phyloP scores from a whole-genome alignment of 2,888 invertebrate species.

The Glaucopsyche alexis region DNA sequence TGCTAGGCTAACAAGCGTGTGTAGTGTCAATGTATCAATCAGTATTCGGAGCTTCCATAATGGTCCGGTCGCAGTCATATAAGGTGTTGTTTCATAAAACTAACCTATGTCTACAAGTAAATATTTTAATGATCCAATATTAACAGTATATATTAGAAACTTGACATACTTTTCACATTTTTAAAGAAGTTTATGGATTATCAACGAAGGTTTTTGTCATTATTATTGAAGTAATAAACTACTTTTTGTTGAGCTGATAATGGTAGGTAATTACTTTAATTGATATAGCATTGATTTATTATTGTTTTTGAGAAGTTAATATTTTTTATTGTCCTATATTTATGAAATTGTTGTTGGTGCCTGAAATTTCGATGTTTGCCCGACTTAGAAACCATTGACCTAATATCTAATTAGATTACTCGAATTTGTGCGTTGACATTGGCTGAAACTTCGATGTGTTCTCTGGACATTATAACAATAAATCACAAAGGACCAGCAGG shows the following conservation, averaged over 20 bases:
- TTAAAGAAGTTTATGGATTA: constrained; percentile 6
- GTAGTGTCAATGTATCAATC: not conserved
- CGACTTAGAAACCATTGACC: too few relatives aligned
- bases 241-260: not conserved
- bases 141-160: constrained; percentile 22
- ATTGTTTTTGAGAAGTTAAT: constrained; percentile 7
- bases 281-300: not conserved
- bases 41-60: not conserved
- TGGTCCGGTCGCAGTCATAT: not conserved
- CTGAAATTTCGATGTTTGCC: too few relatives aligned
- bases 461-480: not conserved
- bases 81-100: not conserved
- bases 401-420: not conserved
- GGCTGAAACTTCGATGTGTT: not conserved
- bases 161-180: not conserved
- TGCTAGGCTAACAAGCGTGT: not conserved
- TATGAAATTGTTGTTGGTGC: not conserved
- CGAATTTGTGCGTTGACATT: not conserved
- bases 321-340: not conserved
- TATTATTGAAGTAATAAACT: not conserved
- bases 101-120: not conserved
- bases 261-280: constrained; percentile 1
- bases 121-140: constrained; percentile 17
- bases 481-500: not conserved
- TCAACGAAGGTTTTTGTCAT: constrained; percentile 5